Conservation (phyloP, 1,140 invertebrate genomes). For the Chironomus striatipennis region DNA sequence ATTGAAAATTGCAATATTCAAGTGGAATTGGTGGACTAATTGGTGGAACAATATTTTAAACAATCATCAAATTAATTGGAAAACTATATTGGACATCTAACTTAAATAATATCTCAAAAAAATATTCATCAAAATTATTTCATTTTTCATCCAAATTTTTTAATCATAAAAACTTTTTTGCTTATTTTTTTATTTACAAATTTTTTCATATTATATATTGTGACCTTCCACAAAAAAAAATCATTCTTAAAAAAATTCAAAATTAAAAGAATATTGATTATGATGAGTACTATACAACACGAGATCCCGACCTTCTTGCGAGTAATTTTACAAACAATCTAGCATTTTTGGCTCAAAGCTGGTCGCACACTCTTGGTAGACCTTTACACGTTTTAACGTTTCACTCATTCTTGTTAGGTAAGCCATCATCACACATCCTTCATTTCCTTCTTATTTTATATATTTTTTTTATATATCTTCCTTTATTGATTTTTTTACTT, state of each 20-base stretch:
- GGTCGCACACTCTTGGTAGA: constrained; percentile 83
- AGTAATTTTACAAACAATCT: constrained; percentile 81
- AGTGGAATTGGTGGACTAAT: background rate
- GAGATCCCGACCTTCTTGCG: constrained; percentile 78
- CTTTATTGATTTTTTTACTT: background rate
- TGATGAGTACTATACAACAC: constrained; percentile 87
- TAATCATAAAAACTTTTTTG: too few species aligned
- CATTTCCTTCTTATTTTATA: constrained; percentile 28
- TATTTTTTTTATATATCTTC: background rate
- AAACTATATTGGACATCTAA: background rate
- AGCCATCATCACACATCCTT: constrained; percentile 26
- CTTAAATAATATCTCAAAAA: background rate
- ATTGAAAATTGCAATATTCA: background rate
- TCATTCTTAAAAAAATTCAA: background rate
- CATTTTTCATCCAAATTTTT: constrained; percentile 21
- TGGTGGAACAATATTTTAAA: background rate
- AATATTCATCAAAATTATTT: background rate
- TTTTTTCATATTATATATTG: too few species aligned
- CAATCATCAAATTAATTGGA: constrained; percentile 13
- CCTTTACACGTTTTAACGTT: constrained; percentile 50
- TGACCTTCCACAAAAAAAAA: too few species aligned
- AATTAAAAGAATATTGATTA: constrained; percentile 79
- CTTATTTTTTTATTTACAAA: too few species aligned
- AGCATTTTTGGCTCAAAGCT: constrained; percentile 87
- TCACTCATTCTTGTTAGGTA: constrained; percentile 52